These are phyloP conservation scores for Lipotes vexillifer DNA, from an alignment of 2,113 vertebrate genomes.

Conservation along the genomic window DNA sequence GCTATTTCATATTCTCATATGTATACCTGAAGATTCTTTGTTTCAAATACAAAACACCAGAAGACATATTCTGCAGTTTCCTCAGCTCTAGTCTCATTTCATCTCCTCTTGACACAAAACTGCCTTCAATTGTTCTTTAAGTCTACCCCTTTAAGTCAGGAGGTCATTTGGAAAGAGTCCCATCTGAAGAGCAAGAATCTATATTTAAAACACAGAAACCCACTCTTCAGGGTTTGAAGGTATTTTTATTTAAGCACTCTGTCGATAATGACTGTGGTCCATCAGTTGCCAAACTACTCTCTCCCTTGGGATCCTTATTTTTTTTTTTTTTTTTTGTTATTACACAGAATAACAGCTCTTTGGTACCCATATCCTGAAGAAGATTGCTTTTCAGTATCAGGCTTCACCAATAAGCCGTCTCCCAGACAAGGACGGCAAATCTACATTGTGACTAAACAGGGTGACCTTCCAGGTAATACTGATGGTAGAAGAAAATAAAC, in stretches of 20 bases:
- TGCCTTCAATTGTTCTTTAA: constrained; percentile 65
- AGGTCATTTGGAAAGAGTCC: constrained; percentile 76
- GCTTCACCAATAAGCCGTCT: constrained; percentile 73
- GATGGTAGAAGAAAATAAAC: constrained; percentile 61
- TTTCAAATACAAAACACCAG: constrained; percentile 69
- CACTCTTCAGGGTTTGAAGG: constrained; percentile 67
- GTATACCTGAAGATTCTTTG: background rate
- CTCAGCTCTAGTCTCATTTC: constrained; percentile 66
- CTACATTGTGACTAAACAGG: constrained; percentile 59
- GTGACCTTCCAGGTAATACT: constrained; percentile 62
- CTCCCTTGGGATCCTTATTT: constrained; percentile 77
- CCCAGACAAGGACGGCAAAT: constrained; percentile 69
- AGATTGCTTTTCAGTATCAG: constrained; percentile 82
- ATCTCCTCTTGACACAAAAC: constrained; percentile 63
- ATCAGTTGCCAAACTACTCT: constrained; percentile 73
- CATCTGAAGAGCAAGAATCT: constrained; percentile 75
- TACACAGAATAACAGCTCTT: constrained; percentile 77
- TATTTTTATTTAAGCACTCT: constrained; percentile 79
- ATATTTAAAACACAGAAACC: constrained; percentile 80
- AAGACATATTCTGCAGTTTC: constrained; percentile 66
- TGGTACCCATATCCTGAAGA: constrained; percentile 82
- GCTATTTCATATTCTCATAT: background rate
- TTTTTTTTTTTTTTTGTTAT: constrained; percentile 81
- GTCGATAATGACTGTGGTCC: constrained; percentile 77
- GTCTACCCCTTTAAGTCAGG: constrained; percentile 64